Evolutionary conservation across 2,113 vertebrate genomes (phyloP), one percentile per base, ranked within the genome.

Genomic region (Callionymus lyra): DNA sequence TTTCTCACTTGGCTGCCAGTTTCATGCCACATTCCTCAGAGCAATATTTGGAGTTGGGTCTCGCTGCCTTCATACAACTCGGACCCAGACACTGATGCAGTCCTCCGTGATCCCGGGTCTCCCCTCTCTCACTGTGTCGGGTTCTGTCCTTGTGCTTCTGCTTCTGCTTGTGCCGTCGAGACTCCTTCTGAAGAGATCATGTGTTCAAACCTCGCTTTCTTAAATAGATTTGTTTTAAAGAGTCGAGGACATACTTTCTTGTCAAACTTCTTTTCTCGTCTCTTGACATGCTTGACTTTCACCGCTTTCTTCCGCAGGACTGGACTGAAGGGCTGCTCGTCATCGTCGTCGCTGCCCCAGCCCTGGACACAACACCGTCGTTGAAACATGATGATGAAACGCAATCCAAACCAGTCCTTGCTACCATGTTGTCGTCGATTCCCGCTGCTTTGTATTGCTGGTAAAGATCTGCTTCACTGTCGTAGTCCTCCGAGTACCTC

Each of bases 21-120:
- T 97, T 94, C 89, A 95, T 88, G 69, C 93, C 93, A 13, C 93
- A 97, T 70, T 92, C 89, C 39, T 95, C 92, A 2, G 91, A 91
- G 81, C 93, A 97, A 82, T 97, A 97, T 79, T 95, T 94, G 47
- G 93, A 95, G 63, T 66, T 79, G 0, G 82, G 38, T 12, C 86
- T 83, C 0, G 90, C 80, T 0, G 82, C 56, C 6, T 79, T 82
- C 53, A 91, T 81, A 52, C 92, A 97, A 73, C 82, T 87, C 0
- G 93, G 92, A 1, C 93, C 93, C 66, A 95, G 78, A 72, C 93
- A 97, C 81, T 97, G 93, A 2, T 84, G 87, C 31, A 76, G 63
- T 0, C 85, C 87, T 0, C 77, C 74, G 0, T 50, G 76, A 11
- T 94, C 89, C 10, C 88, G 82, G 1, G 61, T 36, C 1, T 95